These are phyloP conservation scores for Crossoptilon crossoptilon DNA, from an alignment of 2,797 vertebrate genomes.

Conservation along the genomic window DNA sequence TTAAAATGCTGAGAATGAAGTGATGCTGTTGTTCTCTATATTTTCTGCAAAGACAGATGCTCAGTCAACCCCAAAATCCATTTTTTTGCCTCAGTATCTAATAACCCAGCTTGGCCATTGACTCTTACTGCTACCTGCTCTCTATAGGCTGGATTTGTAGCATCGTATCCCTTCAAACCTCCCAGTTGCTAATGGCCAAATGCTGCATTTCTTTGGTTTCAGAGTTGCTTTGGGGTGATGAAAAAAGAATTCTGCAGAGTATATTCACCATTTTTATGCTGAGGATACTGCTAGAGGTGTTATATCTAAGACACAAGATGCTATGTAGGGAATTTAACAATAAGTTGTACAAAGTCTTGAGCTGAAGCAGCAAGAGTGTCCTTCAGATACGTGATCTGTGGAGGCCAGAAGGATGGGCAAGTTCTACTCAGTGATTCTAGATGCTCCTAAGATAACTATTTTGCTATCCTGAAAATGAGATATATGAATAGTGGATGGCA, in stretches of 20 bases:
- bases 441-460: not conserved
- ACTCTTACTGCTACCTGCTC: not conserved
- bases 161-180: not conserved
- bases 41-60: conserved; percentile 35
- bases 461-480: not conserved
- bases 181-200: not conserved
- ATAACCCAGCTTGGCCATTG: not conserved
- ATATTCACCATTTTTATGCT: not conserved
- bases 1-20: conserved; percentile 35
- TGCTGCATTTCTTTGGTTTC: not conserved
- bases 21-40: conserved; percentile 24
- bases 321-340: not conserved
- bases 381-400: not conserved
- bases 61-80: conserved; percentile 61
- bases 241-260: not conserved
- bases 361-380: not conserved
- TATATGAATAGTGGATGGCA: no score
- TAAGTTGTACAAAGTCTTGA: not conserved
- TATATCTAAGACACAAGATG: rapidly evolving
- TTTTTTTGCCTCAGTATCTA: conserved; percentile 5
- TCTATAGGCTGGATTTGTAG: not conserved
- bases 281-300: not conserved
- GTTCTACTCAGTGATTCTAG: not conserved
- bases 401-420: not conserved
- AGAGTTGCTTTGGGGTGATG: not conserved